Base-by-base conservation (phyloP, 64 coral and sea anemone species). In the Stichodactyla helianthus region DNA sequence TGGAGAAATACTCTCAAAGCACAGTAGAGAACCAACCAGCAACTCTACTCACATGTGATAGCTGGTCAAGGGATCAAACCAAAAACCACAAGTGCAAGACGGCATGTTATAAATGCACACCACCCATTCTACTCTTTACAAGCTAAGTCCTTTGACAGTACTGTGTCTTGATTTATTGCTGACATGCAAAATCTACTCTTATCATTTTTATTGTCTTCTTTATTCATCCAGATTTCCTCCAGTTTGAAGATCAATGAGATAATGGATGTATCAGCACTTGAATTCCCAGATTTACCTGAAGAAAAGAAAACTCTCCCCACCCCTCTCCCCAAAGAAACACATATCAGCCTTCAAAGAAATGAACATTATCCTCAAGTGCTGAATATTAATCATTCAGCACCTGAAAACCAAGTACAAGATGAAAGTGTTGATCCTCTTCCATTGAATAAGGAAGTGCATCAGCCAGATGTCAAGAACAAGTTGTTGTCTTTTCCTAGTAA, bases 201-300 rank as follows among this genome's bases (percentile, higher is more conserved):
- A 10, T 26, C 20, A 68, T 68, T 7, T 68, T 6, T 68, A 20
- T 68, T 26, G 0, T 20, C 6, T 9, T 68, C 19, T 7, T n/a
- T 79, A 5, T 12, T 50, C 18, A 15, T 81, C 14, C 78, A 81
- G 78, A 52, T 81, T 81, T 81, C 51, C 17, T 81, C 78, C 15
- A 53, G n/a, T 54, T n/a, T 20, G 17, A 81, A 54, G 35, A 17
- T 81, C 3, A 54, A 81, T 51, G 52, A 51, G 17, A 19, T 4
- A 27, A 81, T 81, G 20, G 78, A 81, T 54, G 78, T 81, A 15
- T 81, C 78, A 81, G 5, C 76, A 1, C 62, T 92, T 1, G 90
- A 92, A 53, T 92, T 85, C 10, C 90, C 90, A 70, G 90, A 92
- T 83, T 23, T 92, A 22, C 90, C 90, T 53, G 90, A 70, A 59